Evolutionary conservation across 2,888 invertebrate genomes (phyloP).

Genomic region (Drosophila setosimentum): DNA sequence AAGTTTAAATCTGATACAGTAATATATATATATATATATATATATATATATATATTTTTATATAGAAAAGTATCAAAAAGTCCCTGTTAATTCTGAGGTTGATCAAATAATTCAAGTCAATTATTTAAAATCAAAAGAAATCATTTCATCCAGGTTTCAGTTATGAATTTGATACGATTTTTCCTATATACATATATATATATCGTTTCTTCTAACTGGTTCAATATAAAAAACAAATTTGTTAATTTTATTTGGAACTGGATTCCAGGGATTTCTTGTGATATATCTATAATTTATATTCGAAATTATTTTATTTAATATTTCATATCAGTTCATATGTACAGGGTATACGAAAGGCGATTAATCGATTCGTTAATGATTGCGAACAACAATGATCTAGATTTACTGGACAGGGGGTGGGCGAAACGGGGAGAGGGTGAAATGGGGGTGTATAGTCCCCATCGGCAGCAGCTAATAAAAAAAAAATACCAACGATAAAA

Average conservation of each 20-base stretch:
- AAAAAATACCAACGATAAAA: slow-evolving; percentile 24
- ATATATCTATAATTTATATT: neutral
- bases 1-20: neutral
- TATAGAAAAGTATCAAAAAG: neutral
- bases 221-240: too few relatives aligned
- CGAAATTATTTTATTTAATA: neutral
- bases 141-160: neutral
- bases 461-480: slow-evolving; percentile 13
- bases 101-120: neutral
- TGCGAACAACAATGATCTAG: slow-evolving; percentile 28
- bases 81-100: neutral
- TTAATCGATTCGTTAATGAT: slow-evolving; percentile 66
- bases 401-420: neutral
- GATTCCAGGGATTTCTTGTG: neutral
- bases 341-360: slow-evolving; percentile 35
- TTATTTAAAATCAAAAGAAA: neutral
- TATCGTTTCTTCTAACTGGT: neutral
- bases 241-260: neutral
- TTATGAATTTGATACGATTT: neutral
- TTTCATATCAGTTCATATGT: too few relatives aligned
- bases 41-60: neutral
- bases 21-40: neutral
- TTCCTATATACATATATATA: neutral
- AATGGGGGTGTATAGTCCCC: neutral
- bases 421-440: slow-evolving; percentile 11